Evolutionary conservation across 2,888 invertebrate genomes (phyloP), one percentile per base, ranked within the genome.

Genomic region (Cheilosia urbana): DNA sequence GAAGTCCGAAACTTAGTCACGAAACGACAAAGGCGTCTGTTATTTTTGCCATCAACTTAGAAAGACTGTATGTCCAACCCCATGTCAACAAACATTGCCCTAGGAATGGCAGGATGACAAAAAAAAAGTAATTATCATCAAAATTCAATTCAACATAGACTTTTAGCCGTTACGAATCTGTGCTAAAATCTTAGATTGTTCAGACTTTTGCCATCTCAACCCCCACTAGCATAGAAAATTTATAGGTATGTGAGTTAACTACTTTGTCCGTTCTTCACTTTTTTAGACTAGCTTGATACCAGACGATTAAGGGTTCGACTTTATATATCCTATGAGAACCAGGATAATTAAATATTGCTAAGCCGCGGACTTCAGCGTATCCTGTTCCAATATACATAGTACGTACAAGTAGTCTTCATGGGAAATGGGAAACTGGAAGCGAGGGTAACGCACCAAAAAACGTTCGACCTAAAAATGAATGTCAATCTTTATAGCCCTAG

Each of bases 301-400:
- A 45, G 45, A 57, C 1, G 30, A 30, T 30, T 17, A 65, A 75
- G 84, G 84, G 84, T 69, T 71, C 51, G 58, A 63, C 57, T 57
- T 76, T 60, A 66, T 60, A 71, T 60, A 71, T 85, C 65, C 71
- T 80, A 81, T 77, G 85, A 77, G 85, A 85, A 85, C 72, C 72
- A 72, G 51, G 62, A 62, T 72, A 81, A 81, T 85, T 85, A 77
- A 85, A 81, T 81, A 66, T 19, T 47, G 19, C 47, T 9, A 17
- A 19, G 37, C 13, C 15, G 45, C 15, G 45, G 45, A 17, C 15
- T 7, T 53, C 62, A 77, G 7, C 21, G 30, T 65, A 34, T 55
- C 66, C 49, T 69, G 34, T 76, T 63, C 27, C 80, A 68, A 66
- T 73, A 42, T 17, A 57, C 7, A 37, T n/a, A 15, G n/a, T 0